These are phyloP conservation scores for Pogonocichla stellata DNA, from an alignment of 2,113 vertebrate genomes.

Conservation along the genomic window DNA sequence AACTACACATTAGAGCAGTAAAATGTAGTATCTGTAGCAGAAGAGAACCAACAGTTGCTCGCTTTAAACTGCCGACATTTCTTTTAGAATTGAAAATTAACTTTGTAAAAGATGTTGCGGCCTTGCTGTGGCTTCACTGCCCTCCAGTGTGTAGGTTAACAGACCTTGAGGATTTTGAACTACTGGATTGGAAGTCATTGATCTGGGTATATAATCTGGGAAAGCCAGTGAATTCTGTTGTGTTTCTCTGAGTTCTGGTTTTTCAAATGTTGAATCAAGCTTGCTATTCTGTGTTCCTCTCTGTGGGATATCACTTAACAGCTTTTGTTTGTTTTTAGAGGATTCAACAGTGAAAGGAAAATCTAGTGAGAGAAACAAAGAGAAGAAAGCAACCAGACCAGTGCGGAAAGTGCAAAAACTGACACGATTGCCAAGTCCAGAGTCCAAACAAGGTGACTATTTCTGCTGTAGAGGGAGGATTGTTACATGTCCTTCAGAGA, in stretches of 20 bases:
- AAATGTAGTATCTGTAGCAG: neutral
- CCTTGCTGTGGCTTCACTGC: neutral
- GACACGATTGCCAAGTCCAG: conserved; percentile 71
- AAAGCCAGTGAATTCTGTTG: neutral
- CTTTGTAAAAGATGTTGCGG: neutral
- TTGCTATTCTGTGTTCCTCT: neutral
- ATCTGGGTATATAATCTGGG: neutral
- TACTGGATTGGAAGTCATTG: neutral
- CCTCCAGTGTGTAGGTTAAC: neutral
- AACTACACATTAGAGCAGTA: neutral
- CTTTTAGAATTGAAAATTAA: neutral
- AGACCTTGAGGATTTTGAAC: neutral
- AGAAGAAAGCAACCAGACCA: conserved; percentile 81
- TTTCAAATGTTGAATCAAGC: neutral
- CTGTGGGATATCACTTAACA: neutral
- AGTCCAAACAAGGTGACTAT: conserved; percentile 83
- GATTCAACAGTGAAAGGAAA: conserved; percentile 66
- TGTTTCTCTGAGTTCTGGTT: neutral
- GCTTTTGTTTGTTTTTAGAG: conserved; percentile 66
- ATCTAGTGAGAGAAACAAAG: conserved; percentile 74
- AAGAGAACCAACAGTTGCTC: neutral
- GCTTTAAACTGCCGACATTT: neutral
- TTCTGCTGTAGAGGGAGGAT: neutral
- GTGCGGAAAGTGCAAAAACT: conserved; percentile 87
- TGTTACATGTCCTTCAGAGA: neutral